phyloP scores from a whole-genome alignment of 2,888 invertebrate species.

The Dasypogon diadema region DNA sequence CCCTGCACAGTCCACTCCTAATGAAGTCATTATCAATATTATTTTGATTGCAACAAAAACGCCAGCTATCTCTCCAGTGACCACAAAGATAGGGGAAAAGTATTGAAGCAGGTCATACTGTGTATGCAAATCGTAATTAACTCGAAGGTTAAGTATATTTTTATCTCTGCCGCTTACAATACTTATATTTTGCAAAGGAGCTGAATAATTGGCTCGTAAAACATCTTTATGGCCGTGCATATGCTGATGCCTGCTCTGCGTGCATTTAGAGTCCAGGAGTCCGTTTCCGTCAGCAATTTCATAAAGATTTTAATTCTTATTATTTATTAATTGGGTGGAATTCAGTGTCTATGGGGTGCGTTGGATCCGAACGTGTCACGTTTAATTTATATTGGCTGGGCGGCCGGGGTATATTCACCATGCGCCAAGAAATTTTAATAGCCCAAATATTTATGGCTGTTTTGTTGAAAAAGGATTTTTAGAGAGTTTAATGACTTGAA shows the following conservation, averaged over 20 bases:
- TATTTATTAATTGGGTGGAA: too few species aligned
- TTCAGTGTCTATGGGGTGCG: too few species aligned
- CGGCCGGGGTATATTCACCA: too few species aligned
- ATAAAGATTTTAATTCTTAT: too few species aligned
- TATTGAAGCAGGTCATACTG: slow-evolving; percentile 29
- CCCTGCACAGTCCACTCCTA: not conserved
- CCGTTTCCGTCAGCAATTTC: too few species aligned
- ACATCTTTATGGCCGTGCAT: slow-evolving; percentile 1
- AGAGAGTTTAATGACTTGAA: too few species aligned
- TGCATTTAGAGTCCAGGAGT: not conserved
- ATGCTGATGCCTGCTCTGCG: not conserved
- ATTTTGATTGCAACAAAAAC: not conserved
- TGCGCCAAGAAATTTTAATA: too few species aligned
- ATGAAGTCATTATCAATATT: not conserved
- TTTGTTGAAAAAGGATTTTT: too few species aligned
- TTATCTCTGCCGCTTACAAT: not conserved
- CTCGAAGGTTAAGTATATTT: slow-evolving; percentile 24
- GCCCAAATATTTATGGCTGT: too few species aligned
- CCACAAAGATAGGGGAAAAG: not conserved
- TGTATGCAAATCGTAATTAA: slow-evolving; percentile 9
- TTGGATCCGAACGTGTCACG: too few species aligned
- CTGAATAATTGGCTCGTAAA: slow-evolving; percentile 33
- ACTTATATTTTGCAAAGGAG: not conserved
- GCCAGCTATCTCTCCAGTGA: not conserved
- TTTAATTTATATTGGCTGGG: too few species aligned